Evolutionary conservation across 2,888 invertebrate species (phyloP).

Genomic region (Drosophila anomelani): DNA sequence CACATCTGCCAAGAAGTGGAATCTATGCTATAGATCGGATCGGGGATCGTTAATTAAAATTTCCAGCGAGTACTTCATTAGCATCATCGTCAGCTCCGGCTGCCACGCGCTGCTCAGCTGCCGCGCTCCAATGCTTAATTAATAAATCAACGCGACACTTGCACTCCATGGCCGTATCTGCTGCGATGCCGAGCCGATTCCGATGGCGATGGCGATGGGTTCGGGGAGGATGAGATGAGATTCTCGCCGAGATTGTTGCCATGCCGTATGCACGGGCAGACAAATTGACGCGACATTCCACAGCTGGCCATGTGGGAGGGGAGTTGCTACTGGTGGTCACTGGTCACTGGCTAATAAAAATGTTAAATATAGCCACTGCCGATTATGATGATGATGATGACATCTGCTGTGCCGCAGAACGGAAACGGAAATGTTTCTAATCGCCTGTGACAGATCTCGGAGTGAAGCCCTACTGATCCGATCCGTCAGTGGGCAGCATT

Average conservation of each 20-base stretch:
- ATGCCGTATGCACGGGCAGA: slow-evolving; percentile 66
- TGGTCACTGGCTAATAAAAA: slow-evolving; percentile 31
- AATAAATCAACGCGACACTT: slow-evolving; percentile 84
- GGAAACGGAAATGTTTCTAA: slow-evolving; percentile 80
- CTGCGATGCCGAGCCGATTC: slow-evolving; percentile 51
- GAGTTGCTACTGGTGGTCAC: slow-evolving; percentile 22
- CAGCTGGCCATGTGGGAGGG: slow-evolving; percentile 36
- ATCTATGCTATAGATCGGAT: slow-evolving; percentile 50
- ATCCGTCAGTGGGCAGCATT: slow-evolving; percentile 43
- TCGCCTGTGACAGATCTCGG: slow-evolving; percentile 62
- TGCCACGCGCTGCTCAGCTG: slow-evolving; percentile 69
- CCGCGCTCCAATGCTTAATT: slow-evolving; percentile 78
- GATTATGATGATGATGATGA: slow-evolving; percentile 22
- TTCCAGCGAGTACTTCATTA: slow-evolving; percentile 72
- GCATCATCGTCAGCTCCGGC: slow-evolving; percentile 58
- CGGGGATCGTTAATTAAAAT: slow-evolving; percentile 78
- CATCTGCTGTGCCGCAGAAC: slow-evolving; percentile 36
- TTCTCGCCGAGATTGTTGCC: slow-evolving; percentile 65
- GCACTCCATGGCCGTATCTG: slow-evolving; percentile 72
- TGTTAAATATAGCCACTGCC: slow-evolving; percentile 46
- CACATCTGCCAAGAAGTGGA: slow-evolving; percentile 33
- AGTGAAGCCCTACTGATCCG: slow-evolving; percentile 46
- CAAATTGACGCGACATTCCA: slow-evolving; percentile 82
- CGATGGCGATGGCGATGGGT: slow-evolving; percentile 26
- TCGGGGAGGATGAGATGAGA: slow-evolving; percentile 8